Evolutionary conservation across 2,888 invertebrate species (phyloP), one percentile per base, ranked within the genome.

Genomic region (Nudaria mundana): DNA sequence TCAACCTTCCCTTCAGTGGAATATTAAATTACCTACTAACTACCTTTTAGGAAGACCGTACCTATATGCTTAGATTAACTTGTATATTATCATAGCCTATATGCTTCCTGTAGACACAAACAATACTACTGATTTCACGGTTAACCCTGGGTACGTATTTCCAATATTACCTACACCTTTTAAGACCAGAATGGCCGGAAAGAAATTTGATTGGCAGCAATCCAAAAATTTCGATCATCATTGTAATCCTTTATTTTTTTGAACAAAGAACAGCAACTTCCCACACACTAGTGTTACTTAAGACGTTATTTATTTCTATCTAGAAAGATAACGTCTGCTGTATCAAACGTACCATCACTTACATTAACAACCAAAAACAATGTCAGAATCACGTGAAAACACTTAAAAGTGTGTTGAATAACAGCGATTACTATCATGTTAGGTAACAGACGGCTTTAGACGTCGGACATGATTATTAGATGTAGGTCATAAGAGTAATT

Each of bases 401-500:
- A 52, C 48, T 54, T 56, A 46, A 50, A 36, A 37, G 26, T 22
- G 33, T 40, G 59, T 59, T 59, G 48, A 28, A 56, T 54, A 59
- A 59, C 47, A 44, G 7, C 39, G 41, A 58, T 58, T 41, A 48
- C 46, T 47, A 54, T 55, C 53, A 37, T 37, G 40, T 52, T 56
- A 54, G 47, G 56, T 56, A 66, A 66, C 52, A 40, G 50, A 52
- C 30, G 59, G 55, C 59, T 66, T 56, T 54, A 55, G 47, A 53
- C 50, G 28, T 52, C 43, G 42, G 46, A 43, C 37, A n/a, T 43
- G 47, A 46, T 42, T 52, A 57, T 53, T 41, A 35, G 31, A 63
- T 56, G 61, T 67, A 53, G 62, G 65, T 49, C 53, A 64, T 44
- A 53, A 54, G 52, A 56, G 46, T 57, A 57, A 60, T 59, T 56